Evolutionary conservation across 2,888 invertebrate genomes (phyloP).

Genomic region (Octonoba sinensis): DNA sequence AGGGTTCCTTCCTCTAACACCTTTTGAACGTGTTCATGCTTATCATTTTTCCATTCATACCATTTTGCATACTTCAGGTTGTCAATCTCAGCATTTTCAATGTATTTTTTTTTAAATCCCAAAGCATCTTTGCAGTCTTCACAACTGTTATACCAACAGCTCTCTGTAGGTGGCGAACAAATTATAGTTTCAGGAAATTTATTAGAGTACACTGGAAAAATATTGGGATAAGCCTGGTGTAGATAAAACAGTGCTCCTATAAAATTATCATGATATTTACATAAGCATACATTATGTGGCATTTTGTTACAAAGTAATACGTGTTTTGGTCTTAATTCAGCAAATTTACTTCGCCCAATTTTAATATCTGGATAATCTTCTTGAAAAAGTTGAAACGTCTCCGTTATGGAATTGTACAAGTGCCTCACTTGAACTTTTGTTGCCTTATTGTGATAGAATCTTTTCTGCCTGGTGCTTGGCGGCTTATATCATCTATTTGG

Average conservation of each 20-base stretch:
- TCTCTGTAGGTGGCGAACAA: too few species aligned
- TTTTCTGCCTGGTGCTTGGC: neutral
- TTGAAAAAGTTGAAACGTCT: neutral
- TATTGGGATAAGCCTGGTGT: too few species aligned
- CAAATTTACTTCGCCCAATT: neutral
- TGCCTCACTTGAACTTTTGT: too few species aligned
- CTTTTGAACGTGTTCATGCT: neutral
- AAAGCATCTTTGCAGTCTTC: neutral
- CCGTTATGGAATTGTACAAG: neutral
- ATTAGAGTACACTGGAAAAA: too few species aligned
- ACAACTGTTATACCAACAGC: neutral
- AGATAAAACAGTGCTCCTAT: too few species aligned
- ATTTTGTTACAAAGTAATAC: neutral
- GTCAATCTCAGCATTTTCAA: neutral
- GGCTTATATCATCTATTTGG: neutral
- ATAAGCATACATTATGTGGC: neutral
- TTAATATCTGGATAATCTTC: neutral
- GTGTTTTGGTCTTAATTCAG: neutral
- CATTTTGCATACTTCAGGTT: neutral
- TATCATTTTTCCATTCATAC: neutral
- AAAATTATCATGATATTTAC: neutral
- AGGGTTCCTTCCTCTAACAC: constrained; percentile 7
- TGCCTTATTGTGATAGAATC: neutral
- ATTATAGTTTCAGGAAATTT: too few species aligned
- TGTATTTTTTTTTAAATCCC: too few species aligned